Percentiles rank a stretch among this genome's conserved stretches.
phyloP scores from a whole-genome alignment of 2,797 vertebrate genomes.

The Rhabdomys pumilio region DNA sequence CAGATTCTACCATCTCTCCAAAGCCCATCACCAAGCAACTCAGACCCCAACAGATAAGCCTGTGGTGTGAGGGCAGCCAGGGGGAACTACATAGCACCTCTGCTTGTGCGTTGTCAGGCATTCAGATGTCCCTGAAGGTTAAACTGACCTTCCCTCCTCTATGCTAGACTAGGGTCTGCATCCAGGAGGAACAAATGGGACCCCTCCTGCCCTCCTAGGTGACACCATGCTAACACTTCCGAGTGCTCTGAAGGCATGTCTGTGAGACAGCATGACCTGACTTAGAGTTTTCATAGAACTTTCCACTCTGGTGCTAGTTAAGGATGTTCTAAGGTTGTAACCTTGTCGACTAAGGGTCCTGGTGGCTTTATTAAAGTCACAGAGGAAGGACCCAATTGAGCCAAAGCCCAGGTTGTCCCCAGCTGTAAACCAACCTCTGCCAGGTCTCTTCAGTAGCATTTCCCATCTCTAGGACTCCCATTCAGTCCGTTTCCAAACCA shows the following conservation, averaged over 20 bases:
- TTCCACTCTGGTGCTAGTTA: background rate
- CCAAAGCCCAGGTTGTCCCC: background rate
- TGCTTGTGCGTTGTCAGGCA: background rate
- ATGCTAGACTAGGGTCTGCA: background rate
- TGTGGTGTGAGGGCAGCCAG: no score
- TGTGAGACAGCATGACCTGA: background rate
- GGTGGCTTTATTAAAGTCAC: background rate
- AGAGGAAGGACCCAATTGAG: background rate
- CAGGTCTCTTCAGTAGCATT: background rate
- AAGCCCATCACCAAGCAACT: background rate
- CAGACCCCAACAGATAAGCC: background rate
- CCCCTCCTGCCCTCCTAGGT: background rate
- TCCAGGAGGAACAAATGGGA: background rate
- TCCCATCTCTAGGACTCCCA: background rate
- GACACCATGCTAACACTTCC: background rate
- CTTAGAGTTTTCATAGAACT: background rate
- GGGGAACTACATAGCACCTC: background rate
- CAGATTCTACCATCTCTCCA: background rate
- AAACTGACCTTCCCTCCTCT: background rate
- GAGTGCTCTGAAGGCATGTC: background rate
- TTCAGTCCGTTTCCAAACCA: background rate
- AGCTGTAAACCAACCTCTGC: background rate
- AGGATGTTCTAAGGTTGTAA: background rate
- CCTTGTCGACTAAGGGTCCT: background rate
- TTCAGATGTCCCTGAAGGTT: background rate